Conservation (phyloP, 1,140 invertebrate genomes). For the Zaprionus tsacasi region DNA sequence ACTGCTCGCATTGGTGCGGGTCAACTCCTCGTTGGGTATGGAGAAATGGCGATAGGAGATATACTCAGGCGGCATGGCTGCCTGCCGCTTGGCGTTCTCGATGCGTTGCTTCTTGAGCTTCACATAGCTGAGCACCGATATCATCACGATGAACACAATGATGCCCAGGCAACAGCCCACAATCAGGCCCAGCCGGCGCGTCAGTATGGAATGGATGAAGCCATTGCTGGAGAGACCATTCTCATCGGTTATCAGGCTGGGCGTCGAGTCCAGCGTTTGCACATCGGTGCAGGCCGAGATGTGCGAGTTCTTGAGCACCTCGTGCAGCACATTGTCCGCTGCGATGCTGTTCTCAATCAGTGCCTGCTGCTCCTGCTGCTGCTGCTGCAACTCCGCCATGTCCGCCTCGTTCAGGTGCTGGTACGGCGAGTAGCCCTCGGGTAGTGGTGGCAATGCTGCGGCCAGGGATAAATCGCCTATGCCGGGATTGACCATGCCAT, state of each 20-base stretch:
- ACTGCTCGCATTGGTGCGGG: constrained; percentile 51
- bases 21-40: constrained; percentile 84
- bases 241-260: constrained; percentile 87
- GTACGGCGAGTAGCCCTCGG: constrained; percentile 65
- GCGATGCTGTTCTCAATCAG: constrained; percentile 77
- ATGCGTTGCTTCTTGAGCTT: constrained; percentile 92
- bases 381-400: constrained; percentile 20
- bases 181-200: constrained; percentile 91
- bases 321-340: constrained; percentile 85
- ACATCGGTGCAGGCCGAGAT: constrained; percentile 91
- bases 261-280: constrained; percentile 89
- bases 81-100: constrained; percentile 88
- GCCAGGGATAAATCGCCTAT: constrained; percentile 16
- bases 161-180: constrained; percentile 94
- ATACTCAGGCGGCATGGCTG: constrained; percentile 87
- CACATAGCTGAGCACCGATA: constrained; percentile 92
- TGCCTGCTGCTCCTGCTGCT: constrained; percentile 51
- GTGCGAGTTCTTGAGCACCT: constrained; percentile 89
- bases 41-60: constrained; percentile 90
- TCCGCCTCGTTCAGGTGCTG: constrained; percentile 41
- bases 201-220: constrained; percentile 89
- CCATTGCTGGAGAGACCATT: constrained; percentile 88
- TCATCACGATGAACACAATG: constrained; percentile 92
- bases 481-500: too few relatives aligned
- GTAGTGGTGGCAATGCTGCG: constrained; percentile 34